phyloP scores from a whole-genome alignment of 2,113 vertebrate species.

The Vidua macroura region DNA sequence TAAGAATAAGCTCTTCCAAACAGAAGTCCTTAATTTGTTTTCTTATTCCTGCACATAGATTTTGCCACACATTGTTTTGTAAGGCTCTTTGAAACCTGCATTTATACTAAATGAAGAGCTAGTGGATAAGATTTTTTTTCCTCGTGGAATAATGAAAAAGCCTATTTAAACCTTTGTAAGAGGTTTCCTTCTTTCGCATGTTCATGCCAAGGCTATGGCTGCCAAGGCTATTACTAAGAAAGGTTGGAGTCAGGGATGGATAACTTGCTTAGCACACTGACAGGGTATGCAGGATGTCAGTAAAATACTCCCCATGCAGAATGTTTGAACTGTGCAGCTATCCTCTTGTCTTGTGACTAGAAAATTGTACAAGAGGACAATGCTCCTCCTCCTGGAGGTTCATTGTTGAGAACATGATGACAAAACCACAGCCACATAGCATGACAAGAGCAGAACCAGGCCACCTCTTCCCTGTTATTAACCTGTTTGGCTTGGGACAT shows the following conservation, averaged over 20 bases:
- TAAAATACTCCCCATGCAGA: neutral
- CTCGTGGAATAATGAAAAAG: neutral
- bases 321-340: neutral
- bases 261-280: neutral
- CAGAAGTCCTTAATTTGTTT: neutral
- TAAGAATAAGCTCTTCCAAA: neutral
- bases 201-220: neutral
- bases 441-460: neutral
- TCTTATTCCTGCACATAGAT: neutral
- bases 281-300: neutral
- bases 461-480: neutral
- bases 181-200: neutral
- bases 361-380: neutral
- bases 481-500: neutral
- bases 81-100: neutral
- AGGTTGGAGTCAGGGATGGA: neutral
- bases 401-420: neutral
- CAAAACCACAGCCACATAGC: rapidly evolving
- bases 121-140: neutral
- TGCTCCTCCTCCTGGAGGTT: neutral
- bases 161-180: neutral
- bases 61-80: neutral
- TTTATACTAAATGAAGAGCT: neutral
- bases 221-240: neutral
- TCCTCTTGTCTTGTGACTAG: neutral